phyloP scores from a whole-genome alignment of 2,888 invertebrate species.

The Tricholauxania praeusta region DNA sequence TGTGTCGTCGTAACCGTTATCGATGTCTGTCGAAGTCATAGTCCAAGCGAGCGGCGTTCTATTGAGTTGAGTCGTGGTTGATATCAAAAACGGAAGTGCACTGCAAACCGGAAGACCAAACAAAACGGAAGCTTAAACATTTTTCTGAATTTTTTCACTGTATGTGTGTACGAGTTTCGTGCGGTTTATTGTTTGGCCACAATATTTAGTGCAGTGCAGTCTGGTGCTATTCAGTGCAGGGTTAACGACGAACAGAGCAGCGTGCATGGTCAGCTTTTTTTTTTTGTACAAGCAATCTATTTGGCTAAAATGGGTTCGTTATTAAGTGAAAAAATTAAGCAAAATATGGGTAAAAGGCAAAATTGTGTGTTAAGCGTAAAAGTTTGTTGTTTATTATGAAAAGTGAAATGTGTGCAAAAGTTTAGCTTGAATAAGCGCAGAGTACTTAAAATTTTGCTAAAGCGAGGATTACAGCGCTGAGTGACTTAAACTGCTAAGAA shows the following conservation, averaged over 20 bases:
- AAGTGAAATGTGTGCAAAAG: too few relatives aligned
- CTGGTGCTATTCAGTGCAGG: neutral
- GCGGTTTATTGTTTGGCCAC: neutral
- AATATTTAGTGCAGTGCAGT: neutral
- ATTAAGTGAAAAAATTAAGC: too few relatives aligned
- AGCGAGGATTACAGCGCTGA: too few relatives aligned
- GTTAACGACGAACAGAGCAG: conserved; percentile 3
- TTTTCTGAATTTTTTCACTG: conserved; percentile 5
- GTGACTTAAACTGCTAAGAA: too few relatives aligned
- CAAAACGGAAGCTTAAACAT: conserved; percentile 53
- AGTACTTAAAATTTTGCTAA: too few relatives aligned
- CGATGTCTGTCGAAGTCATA: conserved; percentile 34
- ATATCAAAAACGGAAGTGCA: conserved; percentile 59
- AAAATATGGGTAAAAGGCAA: too few relatives aligned
- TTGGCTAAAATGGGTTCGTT: too few relatives aligned
- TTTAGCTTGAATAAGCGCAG: too few relatives aligned
- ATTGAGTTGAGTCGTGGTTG: conserved; percentile 58
- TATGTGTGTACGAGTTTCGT: conserved; percentile 21
- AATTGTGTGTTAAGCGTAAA: too few relatives aligned
- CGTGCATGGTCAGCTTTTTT: neutral
- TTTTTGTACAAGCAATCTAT: too few relatives aligned
- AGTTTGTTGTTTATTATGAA: too few relatives aligned
- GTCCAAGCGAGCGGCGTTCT: conserved; percentile 36
- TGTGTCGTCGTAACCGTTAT: conserved; percentile 15
- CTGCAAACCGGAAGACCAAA: conserved; percentile 51